Percentiles rank a stretch among this genome's conserved stretches.
Conservation (phyloP, 1,140 invertebrate species). For the Eulimnadia texana region DNA sequence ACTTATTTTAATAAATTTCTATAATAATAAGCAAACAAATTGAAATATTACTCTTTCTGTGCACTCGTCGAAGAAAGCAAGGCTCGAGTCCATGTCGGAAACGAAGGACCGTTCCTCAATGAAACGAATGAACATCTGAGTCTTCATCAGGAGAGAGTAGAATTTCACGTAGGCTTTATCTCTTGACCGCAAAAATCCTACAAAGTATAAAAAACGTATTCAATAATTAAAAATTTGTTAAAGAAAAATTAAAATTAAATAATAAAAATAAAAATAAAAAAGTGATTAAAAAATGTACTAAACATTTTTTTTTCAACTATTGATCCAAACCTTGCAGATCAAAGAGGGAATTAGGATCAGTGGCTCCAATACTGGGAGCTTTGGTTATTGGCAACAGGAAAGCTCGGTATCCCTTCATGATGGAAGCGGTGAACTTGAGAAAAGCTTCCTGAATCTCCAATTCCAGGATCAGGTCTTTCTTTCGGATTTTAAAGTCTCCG, state of each 20-base stretch:
- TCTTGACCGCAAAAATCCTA: conserved; percentile 43
- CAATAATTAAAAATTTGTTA: conserved; percentile 8
- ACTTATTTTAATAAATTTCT: neutral
- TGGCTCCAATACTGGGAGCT: conserved; percentile 81
- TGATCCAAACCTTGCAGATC: conserved; percentile 80
- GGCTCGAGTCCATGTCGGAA: conserved; percentile 77
- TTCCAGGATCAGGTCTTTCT: conserved; percentile 64
- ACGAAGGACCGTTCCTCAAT: conserved; percentile 98
- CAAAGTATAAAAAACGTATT: conserved; percentile 17
- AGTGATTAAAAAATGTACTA: no score
- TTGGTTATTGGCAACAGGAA: conserved; percentile 88
- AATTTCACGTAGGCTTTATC: conserved; percentile 82
- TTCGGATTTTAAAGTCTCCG: conserved; percentile 52
- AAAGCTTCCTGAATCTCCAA: conserved; percentile 94
- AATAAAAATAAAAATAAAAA: no score
- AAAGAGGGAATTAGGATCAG: conserved; percentile 87
- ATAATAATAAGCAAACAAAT: neutral
- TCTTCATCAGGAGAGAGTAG: conserved; percentile 72
- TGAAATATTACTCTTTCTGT: conserved; percentile 50
- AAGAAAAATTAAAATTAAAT: no score
- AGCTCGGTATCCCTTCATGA: conserved; percentile 78
- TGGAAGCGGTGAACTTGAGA: conserved; percentile 84
- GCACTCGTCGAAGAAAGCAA: conserved; percentile 98
- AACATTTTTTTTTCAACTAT: no score
- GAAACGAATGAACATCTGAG: conserved; percentile 96